phyloP scores from a whole-genome alignment of 2,113 vertebrate species.

The Dicaeum eximium region DNA sequence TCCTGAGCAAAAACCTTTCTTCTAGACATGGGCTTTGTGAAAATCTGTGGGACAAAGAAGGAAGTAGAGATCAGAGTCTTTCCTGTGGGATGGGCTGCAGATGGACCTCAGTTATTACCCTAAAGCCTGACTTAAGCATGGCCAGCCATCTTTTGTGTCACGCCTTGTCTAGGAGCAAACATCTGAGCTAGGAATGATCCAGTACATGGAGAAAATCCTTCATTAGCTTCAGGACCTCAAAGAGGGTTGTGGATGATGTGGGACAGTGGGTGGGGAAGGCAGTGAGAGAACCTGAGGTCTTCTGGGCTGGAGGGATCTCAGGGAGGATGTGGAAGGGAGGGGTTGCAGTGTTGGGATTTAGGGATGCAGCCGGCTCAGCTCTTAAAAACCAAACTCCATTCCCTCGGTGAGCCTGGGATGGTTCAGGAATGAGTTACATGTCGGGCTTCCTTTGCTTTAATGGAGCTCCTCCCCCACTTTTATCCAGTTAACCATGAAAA shows the following conservation, averaged over 20 bases:
- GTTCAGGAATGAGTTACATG: not conserved
- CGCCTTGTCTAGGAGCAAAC: not conserved
- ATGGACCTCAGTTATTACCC: not conserved
- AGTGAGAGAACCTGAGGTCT: not conserved
- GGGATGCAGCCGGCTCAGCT: not conserved
- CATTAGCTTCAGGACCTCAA: not conserved
- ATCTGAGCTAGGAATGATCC: not conserved
- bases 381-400: not conserved
- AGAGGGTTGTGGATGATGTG: not conserved
- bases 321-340: not conserved
- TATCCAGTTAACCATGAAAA: constrained; percentile 50
- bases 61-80: not conserved
- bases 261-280: not conserved
- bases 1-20: not conserved
- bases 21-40: not conserved
- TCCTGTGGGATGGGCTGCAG: not conserved
- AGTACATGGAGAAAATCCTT: not conserved
- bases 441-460: not conserved
- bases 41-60: not conserved
- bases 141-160: rapidly evolving
- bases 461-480: constrained; percentile 43
- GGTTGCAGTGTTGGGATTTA: not conserved
- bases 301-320: not conserved
- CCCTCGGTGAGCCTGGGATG: not conserved
- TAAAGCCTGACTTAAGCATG: not conserved